Conservation (phyloP, 2,113 vertebrate species). For the Catagonus wagneri region DNA sequence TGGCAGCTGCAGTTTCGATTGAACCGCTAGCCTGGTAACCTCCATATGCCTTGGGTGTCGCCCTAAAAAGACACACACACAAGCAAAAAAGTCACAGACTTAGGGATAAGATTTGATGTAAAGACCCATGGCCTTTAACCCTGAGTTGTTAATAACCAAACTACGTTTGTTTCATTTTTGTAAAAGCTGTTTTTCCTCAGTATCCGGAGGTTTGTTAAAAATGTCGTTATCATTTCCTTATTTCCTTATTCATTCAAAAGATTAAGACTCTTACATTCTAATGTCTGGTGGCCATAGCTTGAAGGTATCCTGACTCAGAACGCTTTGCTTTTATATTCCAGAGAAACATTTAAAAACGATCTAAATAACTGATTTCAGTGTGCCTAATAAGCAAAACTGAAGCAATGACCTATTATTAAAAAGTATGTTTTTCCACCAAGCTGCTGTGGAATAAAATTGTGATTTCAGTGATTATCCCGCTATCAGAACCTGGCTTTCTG, state of each 20-base stretch:
- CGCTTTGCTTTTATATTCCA: not conserved
- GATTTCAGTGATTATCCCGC: not conserved
- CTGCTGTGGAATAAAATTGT: not conserved
- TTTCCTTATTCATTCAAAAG: not conserved
- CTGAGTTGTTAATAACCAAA: not conserved
- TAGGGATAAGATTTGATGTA: not conserved
- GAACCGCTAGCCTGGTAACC: no score
- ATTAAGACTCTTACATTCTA: not conserved
- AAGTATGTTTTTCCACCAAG: not conserved
- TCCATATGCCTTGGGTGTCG: no score
- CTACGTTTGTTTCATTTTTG: not conserved
- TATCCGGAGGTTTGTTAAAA: slow-evolving; percentile 27
- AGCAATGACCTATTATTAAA: not conserved
- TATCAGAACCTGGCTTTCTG: not conserved
- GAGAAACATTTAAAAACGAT: not conserved
- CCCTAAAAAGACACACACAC: no score
- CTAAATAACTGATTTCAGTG: not conserved
- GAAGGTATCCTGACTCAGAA: not conserved
- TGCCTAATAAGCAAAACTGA: not conserved
- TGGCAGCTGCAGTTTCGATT: no score
- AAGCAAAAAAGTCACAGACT: not conserved
- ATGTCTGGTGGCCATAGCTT: not conserved
- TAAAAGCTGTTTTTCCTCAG: not conserved
- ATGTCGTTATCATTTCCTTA: not conserved
- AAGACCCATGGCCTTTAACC: not conserved